These are phyloP conservation scores for Zenarchopterus dispar DNA, from an alignment of 2,797 vertebrate genomes.

Conservation along the genomic window DNA sequence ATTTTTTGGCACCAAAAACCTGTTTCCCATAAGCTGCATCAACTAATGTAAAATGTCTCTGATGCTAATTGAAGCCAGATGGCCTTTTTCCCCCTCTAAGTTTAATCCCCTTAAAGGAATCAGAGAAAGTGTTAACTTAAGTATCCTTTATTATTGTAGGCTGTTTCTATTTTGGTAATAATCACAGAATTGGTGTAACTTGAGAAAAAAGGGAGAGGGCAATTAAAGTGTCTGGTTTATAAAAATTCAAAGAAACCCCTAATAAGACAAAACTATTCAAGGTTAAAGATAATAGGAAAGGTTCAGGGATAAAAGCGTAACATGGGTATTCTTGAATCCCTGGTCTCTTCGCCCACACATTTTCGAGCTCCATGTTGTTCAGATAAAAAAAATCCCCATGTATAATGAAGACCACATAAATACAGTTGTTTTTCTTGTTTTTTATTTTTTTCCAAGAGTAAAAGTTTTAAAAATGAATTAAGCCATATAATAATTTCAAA, in stretches of 20 bases:
- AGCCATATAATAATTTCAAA: conserved; percentile 35
- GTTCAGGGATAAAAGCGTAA: conserved; percentile 55
- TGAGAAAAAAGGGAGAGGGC: conserved; percentile 34
- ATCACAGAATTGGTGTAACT: conserved; percentile 24
- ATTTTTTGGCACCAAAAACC: background rate
- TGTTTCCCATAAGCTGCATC: background rate
- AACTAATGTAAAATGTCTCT: background rate
- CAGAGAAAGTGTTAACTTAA: background rate
- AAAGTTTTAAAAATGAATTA: conserved; percentile 31
- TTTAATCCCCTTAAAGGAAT: conserved; percentile 12
- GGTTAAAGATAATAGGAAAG: conserved; percentile 57
- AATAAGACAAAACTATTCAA: conserved; percentile 44
- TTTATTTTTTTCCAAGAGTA: conserved; percentile 84
- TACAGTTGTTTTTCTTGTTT: conserved; percentile 81
- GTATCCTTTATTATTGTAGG: conserved; percentile 7
- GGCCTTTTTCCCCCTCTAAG: background rate
- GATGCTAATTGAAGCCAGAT: background rate
- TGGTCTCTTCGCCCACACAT: conserved; percentile 45
- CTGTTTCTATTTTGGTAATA: conserved; percentile 21
- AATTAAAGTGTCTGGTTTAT: conserved; percentile 46
- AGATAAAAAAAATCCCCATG: conserved; percentile 85
- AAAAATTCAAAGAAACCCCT: conserved; percentile 17
- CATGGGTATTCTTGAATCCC: conserved; percentile 45
- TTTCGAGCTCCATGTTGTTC: conserved; percentile 62
- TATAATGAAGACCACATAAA: conserved; percentile 88